phyloP scores from a whole-genome alignment of 2,797 vertebrate genomes.

The Sternotherus odoratus region DNA sequence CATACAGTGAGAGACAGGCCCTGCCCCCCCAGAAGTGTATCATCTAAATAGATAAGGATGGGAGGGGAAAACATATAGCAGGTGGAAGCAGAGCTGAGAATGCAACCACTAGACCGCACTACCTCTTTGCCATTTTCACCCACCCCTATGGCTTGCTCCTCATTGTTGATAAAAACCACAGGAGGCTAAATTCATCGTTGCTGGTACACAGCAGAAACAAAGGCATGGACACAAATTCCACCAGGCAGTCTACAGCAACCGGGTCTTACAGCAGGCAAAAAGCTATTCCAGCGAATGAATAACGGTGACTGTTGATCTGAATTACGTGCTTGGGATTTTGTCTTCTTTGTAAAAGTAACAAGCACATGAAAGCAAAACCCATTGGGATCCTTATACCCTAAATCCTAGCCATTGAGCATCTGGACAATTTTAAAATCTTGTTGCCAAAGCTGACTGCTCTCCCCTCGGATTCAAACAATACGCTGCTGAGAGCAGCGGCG shows the following conservation, averaged over 20 bases:
- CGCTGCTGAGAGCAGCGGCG: not conserved
- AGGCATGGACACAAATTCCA: rapidly evolving
- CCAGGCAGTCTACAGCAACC: not conserved
- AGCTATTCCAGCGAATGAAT: rapidly evolving
- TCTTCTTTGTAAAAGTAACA: rapidly evolving
- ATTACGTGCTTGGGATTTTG: rapidly evolving
- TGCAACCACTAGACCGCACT: no score
- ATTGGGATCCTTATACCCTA: not conserved
- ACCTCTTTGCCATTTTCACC: not conserved
- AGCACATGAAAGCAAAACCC: not conserved
- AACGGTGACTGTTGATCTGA: not conserved
- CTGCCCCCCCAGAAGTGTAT: not conserved
- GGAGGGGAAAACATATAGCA: not conserved
- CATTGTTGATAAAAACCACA: rapidly evolving
- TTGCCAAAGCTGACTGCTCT: not conserved
- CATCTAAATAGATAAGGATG: not conserved
- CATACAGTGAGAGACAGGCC: not conserved
- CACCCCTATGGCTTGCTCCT: rapidly evolving
- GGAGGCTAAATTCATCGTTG: rapidly evolving
- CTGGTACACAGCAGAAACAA: not conserved
- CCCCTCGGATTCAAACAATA: not conserved
- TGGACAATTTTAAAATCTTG: slow-evolving; percentile 10
- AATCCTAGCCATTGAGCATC: not conserved
- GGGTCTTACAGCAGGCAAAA: rapidly evolving
- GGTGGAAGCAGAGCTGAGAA: not conserved